Evolutionary conservation across 2,888 invertebrate species (phyloP).

Genomic region (Bombylius major): DNA sequence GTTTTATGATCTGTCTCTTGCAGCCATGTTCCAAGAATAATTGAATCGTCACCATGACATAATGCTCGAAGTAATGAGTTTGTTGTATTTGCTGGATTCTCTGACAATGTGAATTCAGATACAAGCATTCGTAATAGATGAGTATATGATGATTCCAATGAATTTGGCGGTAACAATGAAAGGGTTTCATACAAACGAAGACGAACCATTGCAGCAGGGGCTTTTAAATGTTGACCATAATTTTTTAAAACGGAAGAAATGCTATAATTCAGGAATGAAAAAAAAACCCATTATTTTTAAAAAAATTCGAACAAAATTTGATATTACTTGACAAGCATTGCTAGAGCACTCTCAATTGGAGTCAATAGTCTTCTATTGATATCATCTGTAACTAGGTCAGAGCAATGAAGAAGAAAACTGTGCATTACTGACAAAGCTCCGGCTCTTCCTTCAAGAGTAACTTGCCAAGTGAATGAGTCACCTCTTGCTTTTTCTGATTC

Average conservation of each 20-base stretch:
- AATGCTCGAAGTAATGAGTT: slow-evolving; percentile 69
- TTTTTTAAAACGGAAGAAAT: slow-evolving; percentile 73
- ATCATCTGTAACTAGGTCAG: slow-evolving; percentile 83
- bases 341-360: slow-evolving; percentile 90
- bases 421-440: slow-evolving; percentile 94
- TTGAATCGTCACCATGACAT: slow-evolving; percentile 80
- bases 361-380: slow-evolving; percentile 76
- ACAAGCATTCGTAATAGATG: slow-evolving; percentile 81
- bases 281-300: background rate
- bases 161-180: slow-evolving; percentile 60
- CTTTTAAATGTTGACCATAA: slow-evolving; percentile 86
- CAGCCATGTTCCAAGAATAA: slow-evolving; percentile 87
- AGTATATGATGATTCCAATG: slow-evolving; percentile 75
- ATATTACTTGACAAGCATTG: slow-evolving; percentile 83
- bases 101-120: slow-evolving; percentile 88
- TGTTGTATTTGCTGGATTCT: slow-evolving; percentile 85
- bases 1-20: slow-evolving; percentile 93
- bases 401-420: slow-evolving; percentile 82
- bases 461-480: slow-evolving; percentile 98
- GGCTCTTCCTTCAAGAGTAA: slow-evolving; percentile 89
- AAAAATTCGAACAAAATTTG: background rate
- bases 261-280: slow-evolving; percentile 37
- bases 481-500: slow-evolving; percentile 93
- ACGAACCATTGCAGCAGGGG: slow-evolving; percentile 86
- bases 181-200: slow-evolving; percentile 85